These are phyloP conservation scores for Anhinga anhinga DNA, from an alignment of 2,113 vertebrate species.

Conservation along the genomic window DNA sequence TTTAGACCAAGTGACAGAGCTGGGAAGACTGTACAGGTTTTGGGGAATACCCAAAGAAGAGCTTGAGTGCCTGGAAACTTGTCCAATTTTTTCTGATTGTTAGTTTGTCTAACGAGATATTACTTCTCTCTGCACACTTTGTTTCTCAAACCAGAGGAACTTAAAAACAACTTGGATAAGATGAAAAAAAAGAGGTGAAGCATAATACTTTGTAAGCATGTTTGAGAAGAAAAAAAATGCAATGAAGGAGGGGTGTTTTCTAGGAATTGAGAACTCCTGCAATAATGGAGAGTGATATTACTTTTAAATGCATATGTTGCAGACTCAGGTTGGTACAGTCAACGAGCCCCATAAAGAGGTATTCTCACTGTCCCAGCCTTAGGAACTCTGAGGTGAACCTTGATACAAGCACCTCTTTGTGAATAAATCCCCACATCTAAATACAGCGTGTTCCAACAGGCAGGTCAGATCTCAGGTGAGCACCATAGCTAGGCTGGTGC, in stretches of 20 bases:
- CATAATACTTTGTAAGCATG: neutral
- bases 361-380: neutral
- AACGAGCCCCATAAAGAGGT: neutral
- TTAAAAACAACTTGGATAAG: neutral
- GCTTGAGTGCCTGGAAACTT: neutral
- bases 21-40: neutral
- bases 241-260: neutral
- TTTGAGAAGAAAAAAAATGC: neutral
- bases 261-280: neutral
- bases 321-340: neutral
- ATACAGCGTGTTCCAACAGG: neutral
- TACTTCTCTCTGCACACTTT: neutral
- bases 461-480: neutral
- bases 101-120: neutral
- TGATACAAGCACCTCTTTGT: neutral
- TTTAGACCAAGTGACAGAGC: neutral
- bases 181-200: neutral
- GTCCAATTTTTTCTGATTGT: neutral
- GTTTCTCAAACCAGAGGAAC: neutral
- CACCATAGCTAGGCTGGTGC: neutral
- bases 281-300: neutral
- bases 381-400: neutral
- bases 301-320: neutral
- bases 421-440: neutral
- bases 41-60: neutral